Evolutionary conservation across 92 coral and sea anemone genomes (phyloP).

Genomic region (Heliopora coerulea): DNA sequence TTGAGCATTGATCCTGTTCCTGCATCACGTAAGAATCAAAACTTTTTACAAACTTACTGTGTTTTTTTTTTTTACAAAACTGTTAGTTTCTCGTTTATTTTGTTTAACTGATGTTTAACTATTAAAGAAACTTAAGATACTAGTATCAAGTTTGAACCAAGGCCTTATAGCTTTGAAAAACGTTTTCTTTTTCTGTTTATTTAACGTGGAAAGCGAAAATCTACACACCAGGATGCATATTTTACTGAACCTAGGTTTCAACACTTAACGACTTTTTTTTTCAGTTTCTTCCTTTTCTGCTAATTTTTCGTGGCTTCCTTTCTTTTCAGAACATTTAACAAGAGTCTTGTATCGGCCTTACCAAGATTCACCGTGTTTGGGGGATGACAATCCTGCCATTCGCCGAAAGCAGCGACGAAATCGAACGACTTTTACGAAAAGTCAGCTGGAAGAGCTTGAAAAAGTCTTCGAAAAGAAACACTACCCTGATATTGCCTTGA

Average conservation of each 20-base stretch:
- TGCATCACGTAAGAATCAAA: constrained; percentile 22
- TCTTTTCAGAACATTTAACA: constrained; percentile 22
- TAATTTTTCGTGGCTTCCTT: background rate
- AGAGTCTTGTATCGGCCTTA: constrained; percentile 40
- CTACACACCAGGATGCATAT: too few relatives aligned
- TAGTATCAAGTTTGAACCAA: too few relatives aligned
- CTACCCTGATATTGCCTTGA: constrained; percentile 94
- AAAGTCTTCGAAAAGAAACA: constrained; percentile 98
- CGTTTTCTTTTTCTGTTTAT: too few relatives aligned
- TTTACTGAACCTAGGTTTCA: too few relatives aligned
- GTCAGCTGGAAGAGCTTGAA: constrained; percentile 89
- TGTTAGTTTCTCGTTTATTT: too few relatives aligned
- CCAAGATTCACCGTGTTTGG: constrained; percentile 34
- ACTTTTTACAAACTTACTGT: background rate
- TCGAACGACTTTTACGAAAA: constrained; percentile 94
- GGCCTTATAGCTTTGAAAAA: too few relatives aligned
- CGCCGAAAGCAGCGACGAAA: constrained; percentile 93
- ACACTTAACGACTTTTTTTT: too few relatives aligned
- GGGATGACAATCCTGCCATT: constrained; percentile 82
- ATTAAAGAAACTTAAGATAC: too few relatives aligned
- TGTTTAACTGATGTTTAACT: too few relatives aligned
- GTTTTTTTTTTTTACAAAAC: too few relatives aligned
- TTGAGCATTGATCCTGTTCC: constrained; percentile 18
- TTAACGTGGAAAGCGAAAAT: too few relatives aligned
- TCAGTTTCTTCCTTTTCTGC: too few relatives aligned